Evolutionary conservation across 2,797 vertebrate species (phyloP), one percentile per base, ranked within the genome.

Genomic region (Tapirus indicus): DNA sequence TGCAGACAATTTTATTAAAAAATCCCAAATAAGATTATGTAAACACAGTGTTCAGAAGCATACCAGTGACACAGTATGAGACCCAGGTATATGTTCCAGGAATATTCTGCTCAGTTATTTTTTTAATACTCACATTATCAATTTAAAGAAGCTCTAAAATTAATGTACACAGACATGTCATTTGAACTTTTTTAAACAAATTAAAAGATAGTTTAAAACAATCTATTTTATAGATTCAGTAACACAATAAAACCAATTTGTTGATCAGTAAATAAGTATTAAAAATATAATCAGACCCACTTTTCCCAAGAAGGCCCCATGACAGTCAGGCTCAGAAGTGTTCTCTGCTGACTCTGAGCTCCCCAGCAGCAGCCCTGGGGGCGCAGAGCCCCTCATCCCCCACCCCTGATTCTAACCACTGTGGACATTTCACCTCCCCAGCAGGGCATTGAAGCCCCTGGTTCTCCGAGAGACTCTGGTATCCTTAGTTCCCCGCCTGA

Each of bases 1-100:
- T 69, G 18, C 47, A 86, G 60, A 54, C 29, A 84, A 38, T 84
- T 88, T 96, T 80, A 62, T 58, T 23, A 75, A 87, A 87, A 95
- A 58, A 27, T 60, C 60, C 62, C 92, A 86, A 85, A 17, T 44
- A 64, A 78, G 17, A 84, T 71, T 49, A 38, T 49, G 0, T 60
- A 80, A 78, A 84, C 47, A 49, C 93, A 58, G 41, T 60, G 35
- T 38, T 88, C 11, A 54, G 74, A 29, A 86, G 71, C 35, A 75
- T 60, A 60, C 35, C 41, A 71, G 47, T 14, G 27, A 77, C 6
- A 56, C 4, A 52, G n/a, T 29, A 35, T 49, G 47, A 90, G 21
- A 74, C 27, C 9, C 54, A 47, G 35, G 18, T 79, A 21, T 27
- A 32, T 60, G 38, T 35, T 64, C 20, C 4, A 84, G 85, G 7